These are phyloP conservation scores for Rotaria socialis DNA, from an alignment of 2,888 invertebrate genomes.

Conservation along the genomic window DNA sequence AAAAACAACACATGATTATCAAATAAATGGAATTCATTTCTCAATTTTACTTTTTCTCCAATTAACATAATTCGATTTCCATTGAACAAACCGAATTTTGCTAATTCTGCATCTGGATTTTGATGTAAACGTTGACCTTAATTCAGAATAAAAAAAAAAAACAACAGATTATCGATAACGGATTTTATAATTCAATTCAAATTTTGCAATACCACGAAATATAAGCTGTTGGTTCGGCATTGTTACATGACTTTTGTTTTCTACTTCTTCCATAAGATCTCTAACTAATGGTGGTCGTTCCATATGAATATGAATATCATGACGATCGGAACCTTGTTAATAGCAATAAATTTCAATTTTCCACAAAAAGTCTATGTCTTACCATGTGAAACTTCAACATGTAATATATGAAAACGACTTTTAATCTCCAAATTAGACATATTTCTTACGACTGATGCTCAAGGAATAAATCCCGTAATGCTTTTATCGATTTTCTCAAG, in stretches of 20 bases:
- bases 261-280: conserved; percentile 40
- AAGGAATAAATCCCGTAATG: not conserved
- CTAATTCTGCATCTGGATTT: conserved; percentile 29
- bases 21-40: not conserved
- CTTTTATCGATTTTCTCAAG: not conserved
- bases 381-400: conserved; percentile 29
- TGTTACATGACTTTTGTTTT: conserved; percentile 42
- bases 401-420: conserved; percentile 20
- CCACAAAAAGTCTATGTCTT: not conserved
- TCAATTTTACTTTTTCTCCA: conserved; percentile 38
- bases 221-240: conserved; percentile 37
- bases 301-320: conserved; percentile 40
- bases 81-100: conserved; percentile 40
- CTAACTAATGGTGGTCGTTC: conserved; percentile 37
- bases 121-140: conserved; percentile 44
- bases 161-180: no score
- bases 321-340: conserved; percentile 36
- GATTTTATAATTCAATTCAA: no score
- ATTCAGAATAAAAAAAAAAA: not conserved
- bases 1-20: not conserved
- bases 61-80: conserved; percentile 43
- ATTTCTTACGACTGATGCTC: not conserved
- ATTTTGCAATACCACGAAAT: conserved; percentile 33
- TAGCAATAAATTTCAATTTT: not conserved
- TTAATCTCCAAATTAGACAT: not conserved